phyloP scores from a whole-genome alignment of 2,113 vertebrate genomes.

The Nerophis lumbriciformis region DNA sequence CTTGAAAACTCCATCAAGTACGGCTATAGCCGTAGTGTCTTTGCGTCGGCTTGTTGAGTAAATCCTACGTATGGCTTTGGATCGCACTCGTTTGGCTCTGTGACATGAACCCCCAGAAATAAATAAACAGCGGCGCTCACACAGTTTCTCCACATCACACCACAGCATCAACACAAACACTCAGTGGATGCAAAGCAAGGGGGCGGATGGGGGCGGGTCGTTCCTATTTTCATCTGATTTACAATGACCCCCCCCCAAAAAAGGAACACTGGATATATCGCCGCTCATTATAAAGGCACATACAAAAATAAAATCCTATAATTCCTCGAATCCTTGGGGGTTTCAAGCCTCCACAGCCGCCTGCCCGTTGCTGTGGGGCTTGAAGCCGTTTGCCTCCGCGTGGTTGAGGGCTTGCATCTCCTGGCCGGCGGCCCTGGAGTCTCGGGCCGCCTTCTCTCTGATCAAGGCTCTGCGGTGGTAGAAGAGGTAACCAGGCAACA shows the following conservation, averaged over 20 bases:
- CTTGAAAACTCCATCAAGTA: conserved; percentile 48
- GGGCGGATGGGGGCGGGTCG: background rate
- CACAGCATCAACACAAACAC: conserved; percentile 1
- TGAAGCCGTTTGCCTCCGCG: conserved; percentile 49
- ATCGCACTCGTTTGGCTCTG: conserved; percentile 33
- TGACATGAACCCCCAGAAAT: conserved; percentile 28
- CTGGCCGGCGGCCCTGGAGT: conserved; percentile 21
- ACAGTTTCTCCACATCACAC: conserved; percentile 12
- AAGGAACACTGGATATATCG: conserved; percentile 5
- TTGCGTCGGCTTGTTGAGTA: conserved; percentile 14
- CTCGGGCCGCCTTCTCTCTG: conserved; percentile 41
- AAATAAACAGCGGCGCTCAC: conserved; percentile 44
- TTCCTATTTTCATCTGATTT: conserved; percentile 13
- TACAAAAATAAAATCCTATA: conserved; percentile 19
- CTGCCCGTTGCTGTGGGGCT: conserved; percentile 61
- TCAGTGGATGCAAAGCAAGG: background rate
- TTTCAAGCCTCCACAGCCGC: conserved; percentile 46
- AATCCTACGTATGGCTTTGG: conserved; percentile 49
- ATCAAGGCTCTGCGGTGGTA: conserved; percentile 67
- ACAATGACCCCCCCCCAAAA: background rate
- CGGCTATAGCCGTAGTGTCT: conserved; percentile 18
- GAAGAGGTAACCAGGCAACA: conserved; percentile 80
- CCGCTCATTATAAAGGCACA: conserved; percentile 23
- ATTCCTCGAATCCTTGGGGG: background rate
- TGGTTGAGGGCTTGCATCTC: conserved; percentile 53